Evolutionary conservation across 2,888 invertebrate species (phyloP), one percentile per base, ranked within the genome.

Genomic region (Tenthredo distinguenda): DNA sequence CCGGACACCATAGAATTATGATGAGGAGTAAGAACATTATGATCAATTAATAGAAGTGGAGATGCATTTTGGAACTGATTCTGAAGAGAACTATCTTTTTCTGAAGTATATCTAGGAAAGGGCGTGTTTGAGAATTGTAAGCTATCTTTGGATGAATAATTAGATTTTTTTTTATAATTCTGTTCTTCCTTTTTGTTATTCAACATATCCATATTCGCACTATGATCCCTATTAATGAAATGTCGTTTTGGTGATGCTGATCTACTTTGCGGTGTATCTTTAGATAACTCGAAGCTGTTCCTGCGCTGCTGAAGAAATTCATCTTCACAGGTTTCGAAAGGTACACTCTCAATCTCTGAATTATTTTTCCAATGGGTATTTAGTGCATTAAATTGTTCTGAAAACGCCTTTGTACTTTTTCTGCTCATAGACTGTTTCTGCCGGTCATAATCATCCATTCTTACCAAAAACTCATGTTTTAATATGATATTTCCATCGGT

Each of bases 1-100:
- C 84, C 84, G 84, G 84, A 71, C 84, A 84, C 84, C 84, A 84
- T 84, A 74, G 40, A 55, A 62, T 76, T 84, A 74, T 34, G 15
- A 74, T 43, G 50, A 84, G 74, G 74, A 43, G 68, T 83, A 83
- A 83, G 47, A 83, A 12, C 68, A 15, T 71, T 68, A 83, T 50
- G 43, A 65, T 83, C 47, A 71, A 21, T 68, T 31, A 34, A 21
- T 71, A 34, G 71, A 83, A 34, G 47, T 83, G 83, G 83, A 68
- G 43, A 68, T 68, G 12, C 43, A 31, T 83, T 83, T 65, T 83
- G 83, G 83, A 47, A 68, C 65, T 83, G 83, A 83, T 65, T 65
- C 21, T 71, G 83, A 43, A 34, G n/a, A 83, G 18, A 71, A 65
- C 47, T 71, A 37, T 9, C 15, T 47, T 65, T 83, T n/a, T 83